Conservation (phyloP, 1,140 invertebrate genomes). For the Helicorthomorpha holstii region DNA sequence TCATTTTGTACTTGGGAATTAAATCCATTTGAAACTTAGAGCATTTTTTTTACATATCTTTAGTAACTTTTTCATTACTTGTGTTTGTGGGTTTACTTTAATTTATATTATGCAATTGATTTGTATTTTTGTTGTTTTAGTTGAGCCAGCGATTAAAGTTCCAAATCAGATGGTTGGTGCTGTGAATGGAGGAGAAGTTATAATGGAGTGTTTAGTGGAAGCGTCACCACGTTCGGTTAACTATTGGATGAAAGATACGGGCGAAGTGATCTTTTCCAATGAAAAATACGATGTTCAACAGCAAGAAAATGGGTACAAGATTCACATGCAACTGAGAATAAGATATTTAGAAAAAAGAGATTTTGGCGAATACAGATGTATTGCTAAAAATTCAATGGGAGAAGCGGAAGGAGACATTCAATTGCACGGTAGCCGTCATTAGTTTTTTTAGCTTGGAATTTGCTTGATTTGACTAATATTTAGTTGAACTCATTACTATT, state of each 20-base stretch:
- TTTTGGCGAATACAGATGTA: constrained; percentile 71
- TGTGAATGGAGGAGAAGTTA: constrained; percentile 64
- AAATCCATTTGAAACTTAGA: too few relatives aligned
- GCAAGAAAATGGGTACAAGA: constrained; percentile 51
- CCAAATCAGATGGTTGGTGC: constrained; percentile 75
- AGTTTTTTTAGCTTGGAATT: too few relatives aligned
- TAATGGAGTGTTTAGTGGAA: constrained; percentile 74
- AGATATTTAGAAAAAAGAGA: constrained; percentile 56
- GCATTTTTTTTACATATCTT: too few relatives aligned
- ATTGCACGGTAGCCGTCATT: constrained; percentile 74
- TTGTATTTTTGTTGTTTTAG: constrained; percentile 32
- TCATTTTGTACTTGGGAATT: too few relatives aligned
- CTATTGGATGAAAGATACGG: constrained; percentile 63
- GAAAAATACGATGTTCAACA: constrained; percentile 46
- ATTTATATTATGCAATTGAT: neutral
- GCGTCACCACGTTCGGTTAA: constrained; percentile 74
- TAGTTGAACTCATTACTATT: too few relatives aligned
- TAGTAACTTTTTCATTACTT: too few relatives aligned
- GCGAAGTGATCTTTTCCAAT: constrained; percentile 65
- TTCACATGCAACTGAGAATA: constrained; percentile 66
- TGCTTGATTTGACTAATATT: too few relatives aligned
- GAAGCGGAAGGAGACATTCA: constrained; percentile 75
- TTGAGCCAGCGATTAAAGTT: constrained; percentile 70
- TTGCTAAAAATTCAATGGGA: constrained; percentile 78
- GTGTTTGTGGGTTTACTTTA: too few relatives aligned